Percentiles rank a stretch among this genome's conserved stretches.
These are phyloP conservation scores for Rhabdomys dilectus DNA, from an alignment of 2,113 vertebrate genomes.

Conservation along the genomic window DNA sequence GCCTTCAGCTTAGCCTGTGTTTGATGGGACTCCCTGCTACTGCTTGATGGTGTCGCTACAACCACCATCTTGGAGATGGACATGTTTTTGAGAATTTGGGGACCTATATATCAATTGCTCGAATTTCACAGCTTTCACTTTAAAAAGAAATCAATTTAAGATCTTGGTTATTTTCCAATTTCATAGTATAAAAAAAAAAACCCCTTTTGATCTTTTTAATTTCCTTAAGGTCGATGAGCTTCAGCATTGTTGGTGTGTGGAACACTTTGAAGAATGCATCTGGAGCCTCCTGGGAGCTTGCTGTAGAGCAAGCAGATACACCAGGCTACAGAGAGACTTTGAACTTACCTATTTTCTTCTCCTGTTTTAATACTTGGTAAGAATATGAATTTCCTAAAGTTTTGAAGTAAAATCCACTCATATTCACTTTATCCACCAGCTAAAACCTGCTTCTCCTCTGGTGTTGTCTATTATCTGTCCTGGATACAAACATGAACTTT, in stretches of 20 bases:
- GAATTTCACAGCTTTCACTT: neutral
- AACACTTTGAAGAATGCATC: conserved; percentile 46
- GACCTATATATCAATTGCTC: neutral
- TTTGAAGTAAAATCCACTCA: neutral
- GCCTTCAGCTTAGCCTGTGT: neutral
- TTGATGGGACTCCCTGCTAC: neutral
- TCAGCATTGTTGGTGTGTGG: neutral
- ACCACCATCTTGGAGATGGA: neutral
- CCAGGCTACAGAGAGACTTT: conserved; percentile 13
- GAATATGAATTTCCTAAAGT: neutral
- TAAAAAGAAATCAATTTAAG: conserved; percentile 2
- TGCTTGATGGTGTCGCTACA: neutral
- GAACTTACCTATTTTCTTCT: conserved; percentile 55
- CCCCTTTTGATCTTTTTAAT: conserved; percentile 35
- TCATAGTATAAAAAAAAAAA: neutral
- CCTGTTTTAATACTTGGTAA: conserved; percentile 13
- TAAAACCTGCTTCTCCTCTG: conserved; percentile 8
- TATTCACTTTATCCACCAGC: neutral
- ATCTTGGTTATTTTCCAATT: neutral
- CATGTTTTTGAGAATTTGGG: neutral
- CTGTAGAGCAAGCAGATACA: conserved; percentile 45
- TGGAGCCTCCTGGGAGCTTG: conserved; percentile 52
- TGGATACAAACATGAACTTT: neutral
- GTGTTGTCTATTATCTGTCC: neutral
- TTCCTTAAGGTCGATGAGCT: neutral